Evolutionary conservation across 1,140 invertebrate genomes (phyloP), one percentile per base, ranked within the genome.

Genomic region (Bombus haemorrhoidalis): DNA sequence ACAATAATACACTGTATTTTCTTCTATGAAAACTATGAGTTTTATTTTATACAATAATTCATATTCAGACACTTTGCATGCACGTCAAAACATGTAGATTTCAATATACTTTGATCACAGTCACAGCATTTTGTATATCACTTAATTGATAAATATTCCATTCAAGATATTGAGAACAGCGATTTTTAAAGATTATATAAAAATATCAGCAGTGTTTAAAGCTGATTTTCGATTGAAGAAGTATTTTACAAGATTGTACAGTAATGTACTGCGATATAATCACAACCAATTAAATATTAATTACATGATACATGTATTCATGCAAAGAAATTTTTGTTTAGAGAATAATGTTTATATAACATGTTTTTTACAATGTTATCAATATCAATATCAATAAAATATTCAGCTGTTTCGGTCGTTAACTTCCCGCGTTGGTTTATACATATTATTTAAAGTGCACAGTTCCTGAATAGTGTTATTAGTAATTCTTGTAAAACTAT

Each of bases 401-500:
- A 22, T 53, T 28, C n/a, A 10, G 62, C 15, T 57, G 8, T 53
- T 91, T 79, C 62, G 91, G 57, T 90, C 83, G 22, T 89, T 79
- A 74, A 90, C 87, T 71, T 92, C 87, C 53, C 87, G 88, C 25
- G 80, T 82, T 32, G 91, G 76, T 89, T 93, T 93, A 79, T 92
- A 94, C 82, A 94, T 92, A 81, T 92, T 92, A 83, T 95, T 95
- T 34, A 95, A 81, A 68, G 89, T 91, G 78, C 92, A 93, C 9
- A 95, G 87, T 77, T 94, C 95, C 81, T 94, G 92, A 75, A 93
- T 92, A 47, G 93, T 93, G 12, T 86, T 93, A 71, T 93, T 95
- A 0, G 95, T 94, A 34, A 96, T 84, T 78, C 94, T 93, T 13
- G 95, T 95, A 74, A 96, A 95, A 92, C 96, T 96, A 69, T 96